These are phyloP conservation scores for Tenthredo notha DNA, from an alignment of 2,888 invertebrate genomes.

Conservation along the genomic window DNA sequence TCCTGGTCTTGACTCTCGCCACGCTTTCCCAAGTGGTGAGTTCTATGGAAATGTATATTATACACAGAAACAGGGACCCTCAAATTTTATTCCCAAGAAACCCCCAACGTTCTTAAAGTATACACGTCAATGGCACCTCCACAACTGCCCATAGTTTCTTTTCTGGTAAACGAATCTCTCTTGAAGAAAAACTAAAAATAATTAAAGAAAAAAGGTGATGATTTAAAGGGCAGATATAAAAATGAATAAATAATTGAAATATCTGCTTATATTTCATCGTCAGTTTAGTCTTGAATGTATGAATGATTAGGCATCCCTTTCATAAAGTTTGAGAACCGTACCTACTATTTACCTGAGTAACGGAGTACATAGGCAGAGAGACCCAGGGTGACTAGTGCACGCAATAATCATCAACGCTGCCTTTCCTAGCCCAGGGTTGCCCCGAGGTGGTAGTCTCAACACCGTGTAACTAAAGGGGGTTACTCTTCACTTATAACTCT, in stretches of 20 bases:
- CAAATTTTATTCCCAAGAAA: slow-evolving; percentile 26
- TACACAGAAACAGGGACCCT: slow-evolving; percentile 45
- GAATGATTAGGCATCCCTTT: background rate
- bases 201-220: background rate
- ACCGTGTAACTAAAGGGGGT: slow-evolving; percentile 47
- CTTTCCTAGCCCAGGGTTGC: slow-evolving; percentile 40
- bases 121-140: background rate
- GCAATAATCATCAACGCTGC: slow-evolving; percentile 46
- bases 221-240: background rate
- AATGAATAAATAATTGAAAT: background rate
- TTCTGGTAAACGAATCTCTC: background rate
- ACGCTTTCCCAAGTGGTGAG: slow-evolving; percentile 32
- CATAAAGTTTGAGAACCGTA: slow-evolving; percentile 34
- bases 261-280: background rate
- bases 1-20: slow-evolving; percentile 45
- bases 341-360: slow-evolving; percentile 5
- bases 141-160: background rate
- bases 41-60: slow-evolving; percentile 43
- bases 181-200: background rate
- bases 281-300: background rate
- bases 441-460: slow-evolving; percentile 33
- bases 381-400: background rate
- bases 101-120: background rate
- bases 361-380: background rate
- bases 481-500: slow-evolving; percentile 54